phyloP scores from a whole-genome alignment of 2,113 vertebrate genomes.

The Antigone vipio region DNA sequence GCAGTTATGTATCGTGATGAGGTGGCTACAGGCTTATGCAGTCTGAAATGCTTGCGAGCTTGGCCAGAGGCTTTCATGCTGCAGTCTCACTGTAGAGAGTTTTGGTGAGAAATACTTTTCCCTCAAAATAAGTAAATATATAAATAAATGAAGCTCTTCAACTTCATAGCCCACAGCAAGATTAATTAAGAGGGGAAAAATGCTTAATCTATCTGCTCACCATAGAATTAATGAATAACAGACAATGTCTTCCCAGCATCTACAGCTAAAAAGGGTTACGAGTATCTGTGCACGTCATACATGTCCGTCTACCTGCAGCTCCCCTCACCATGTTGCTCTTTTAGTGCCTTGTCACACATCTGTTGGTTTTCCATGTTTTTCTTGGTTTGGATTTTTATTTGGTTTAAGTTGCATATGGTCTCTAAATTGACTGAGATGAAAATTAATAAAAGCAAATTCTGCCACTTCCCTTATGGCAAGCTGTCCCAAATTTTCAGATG shows the following conservation, averaged over 20 bases:
- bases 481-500: not conserved
- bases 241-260: not conserved
- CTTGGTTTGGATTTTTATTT: not conserved
- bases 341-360: not conserved
- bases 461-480: not conserved
- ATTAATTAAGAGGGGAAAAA: constrained; percentile 32
- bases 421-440: not conserved
- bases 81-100: not conserved
- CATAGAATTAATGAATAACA: constrained; percentile 26
- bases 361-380: not conserved
- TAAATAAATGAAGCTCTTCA: constrained; percentile 22
- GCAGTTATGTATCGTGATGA: not conserved
- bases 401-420: not conserved
- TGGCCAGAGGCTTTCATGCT: not conserved
- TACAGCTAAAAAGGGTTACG: not conserved
- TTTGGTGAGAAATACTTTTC: not conserved
- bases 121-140: constrained; percentile 26
- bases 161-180: not conserved
- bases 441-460: not conserved
- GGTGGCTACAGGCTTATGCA: not conserved
- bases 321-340: not conserved
- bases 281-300: not conserved
- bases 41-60: not conserved
- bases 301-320: not conserved
- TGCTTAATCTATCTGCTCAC: constrained; percentile 12